Conservation (phyloP, 2,888 invertebrate genomes). For the Drosophila niveifrons region DNA sequence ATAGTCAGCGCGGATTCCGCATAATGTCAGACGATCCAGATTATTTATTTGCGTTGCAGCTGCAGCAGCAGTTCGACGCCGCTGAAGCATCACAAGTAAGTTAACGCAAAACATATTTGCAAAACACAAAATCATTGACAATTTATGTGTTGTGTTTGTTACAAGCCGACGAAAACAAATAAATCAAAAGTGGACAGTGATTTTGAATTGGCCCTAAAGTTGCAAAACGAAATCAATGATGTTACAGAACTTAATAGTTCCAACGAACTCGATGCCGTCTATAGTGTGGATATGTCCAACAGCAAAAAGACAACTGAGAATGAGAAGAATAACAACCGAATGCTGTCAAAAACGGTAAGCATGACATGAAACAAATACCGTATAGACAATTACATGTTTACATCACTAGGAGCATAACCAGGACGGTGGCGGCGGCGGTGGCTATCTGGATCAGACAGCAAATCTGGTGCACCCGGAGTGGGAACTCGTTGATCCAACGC, state of each 20-base stretch:
- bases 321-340: background rate
- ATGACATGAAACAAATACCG: background rate
- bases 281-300: slow-evolving; percentile 31
- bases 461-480: slow-evolving; percentile 85
- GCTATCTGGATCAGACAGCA: slow-evolving; percentile 81
- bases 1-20: background rate
- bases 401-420: background rate
- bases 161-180: background rate
- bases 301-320: background rate
- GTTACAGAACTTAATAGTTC: background rate
- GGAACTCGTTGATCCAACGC: slow-evolving; percentile 97
- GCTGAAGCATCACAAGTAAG: slow-evolving; percentile 31
- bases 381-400: background rate
- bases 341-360: background rate
- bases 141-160: background rate
- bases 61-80: slow-evolving; percentile 72
- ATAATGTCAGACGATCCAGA: slow-evolving; percentile 78
- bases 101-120: background rate
- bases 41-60: slow-evolving; percentile 70
- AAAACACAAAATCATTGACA: background rate
- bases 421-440: background rate
- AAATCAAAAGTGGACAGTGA: slow-evolving; percentile 62
- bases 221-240: slow-evolving; percentile 69
- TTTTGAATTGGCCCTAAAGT: slow-evolving; percentile 68
- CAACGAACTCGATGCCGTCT: background rate